Conservation (phyloP, 2,797 vertebrate genomes). For the Neomorphus geoffroyi region DNA sequence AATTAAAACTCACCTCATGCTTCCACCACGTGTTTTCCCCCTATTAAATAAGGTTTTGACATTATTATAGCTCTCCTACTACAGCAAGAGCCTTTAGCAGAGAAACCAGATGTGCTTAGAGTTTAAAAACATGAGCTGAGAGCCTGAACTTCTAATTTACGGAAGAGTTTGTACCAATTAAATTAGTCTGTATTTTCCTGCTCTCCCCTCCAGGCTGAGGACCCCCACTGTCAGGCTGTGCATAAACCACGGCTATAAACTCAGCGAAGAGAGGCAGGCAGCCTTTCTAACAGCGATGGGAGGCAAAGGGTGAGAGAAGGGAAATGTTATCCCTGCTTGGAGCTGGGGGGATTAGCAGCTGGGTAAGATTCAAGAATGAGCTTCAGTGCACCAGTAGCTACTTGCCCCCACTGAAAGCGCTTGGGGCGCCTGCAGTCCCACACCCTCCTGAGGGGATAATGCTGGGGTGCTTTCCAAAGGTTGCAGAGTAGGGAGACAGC, state of each 20-base stretch:
- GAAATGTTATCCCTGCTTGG: not conserved
- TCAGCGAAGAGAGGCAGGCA: not conserved
- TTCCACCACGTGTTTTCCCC: fast-evolving
- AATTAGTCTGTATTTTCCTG: not conserved
- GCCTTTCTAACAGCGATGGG: not conserved
- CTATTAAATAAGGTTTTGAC: not conserved
- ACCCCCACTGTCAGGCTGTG: not conserved
- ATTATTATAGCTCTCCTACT: not conserved
- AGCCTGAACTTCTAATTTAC: not conserved
- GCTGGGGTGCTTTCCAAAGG: not conserved
- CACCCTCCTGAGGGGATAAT: fast-evolving
- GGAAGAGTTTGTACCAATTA: not conserved
- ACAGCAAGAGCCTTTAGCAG: not conserved
- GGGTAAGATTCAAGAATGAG: not conserved
- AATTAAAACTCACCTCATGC: not conserved
- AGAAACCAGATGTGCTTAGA: not conserved
- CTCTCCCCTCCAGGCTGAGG: not conserved
- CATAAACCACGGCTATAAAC: fast-evolving
- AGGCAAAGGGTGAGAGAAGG: not conserved
- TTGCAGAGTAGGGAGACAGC: not conserved
- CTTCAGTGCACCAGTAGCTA: not conserved
- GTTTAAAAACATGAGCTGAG: not conserved
- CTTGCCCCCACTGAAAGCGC: not conserved
- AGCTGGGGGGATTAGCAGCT: not conserved
- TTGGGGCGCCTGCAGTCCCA: not conserved